These are phyloP conservation scores for Charanyca ferruginea DNA, from an alignment of 2,888 invertebrate species.

Conservation along the genomic window DNA sequence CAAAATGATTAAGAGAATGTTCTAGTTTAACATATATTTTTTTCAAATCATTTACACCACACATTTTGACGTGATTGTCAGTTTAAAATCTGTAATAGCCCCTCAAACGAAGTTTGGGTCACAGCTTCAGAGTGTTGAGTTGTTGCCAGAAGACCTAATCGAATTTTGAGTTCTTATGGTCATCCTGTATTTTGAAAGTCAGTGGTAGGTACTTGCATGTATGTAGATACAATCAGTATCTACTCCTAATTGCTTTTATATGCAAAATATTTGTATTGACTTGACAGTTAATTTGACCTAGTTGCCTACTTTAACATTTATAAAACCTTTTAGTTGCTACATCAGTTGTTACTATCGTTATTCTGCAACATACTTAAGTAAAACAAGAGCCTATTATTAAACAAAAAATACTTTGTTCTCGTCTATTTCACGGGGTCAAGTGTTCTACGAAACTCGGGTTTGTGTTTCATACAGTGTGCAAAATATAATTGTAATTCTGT, in stretches of 20 bases:
- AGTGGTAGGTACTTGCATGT: neutral
- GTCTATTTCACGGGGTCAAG: neutral
- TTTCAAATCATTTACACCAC: too few relatives aligned
- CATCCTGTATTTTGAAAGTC: neutral
- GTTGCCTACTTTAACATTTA: neutral
- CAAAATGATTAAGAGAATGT: too few relatives aligned
- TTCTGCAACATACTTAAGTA: neutral
- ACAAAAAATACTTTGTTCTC: neutral
- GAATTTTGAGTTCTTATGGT: neutral
- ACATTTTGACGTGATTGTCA: too few relatives aligned
- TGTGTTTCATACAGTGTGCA: conserved; percentile 2
- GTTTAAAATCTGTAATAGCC: too few relatives aligned
- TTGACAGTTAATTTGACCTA: neutral
- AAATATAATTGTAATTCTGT: conserved; percentile 7
- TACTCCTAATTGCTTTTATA: neutral
- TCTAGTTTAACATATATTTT: too few relatives aligned
- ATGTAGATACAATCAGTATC: too few relatives aligned
- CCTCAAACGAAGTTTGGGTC: neutral
- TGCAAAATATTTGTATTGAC: neutral
- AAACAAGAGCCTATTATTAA: neutral
- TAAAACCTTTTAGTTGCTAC: neutral
- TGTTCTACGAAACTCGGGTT: neutral
- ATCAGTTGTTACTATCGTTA: conserved; percentile 1
- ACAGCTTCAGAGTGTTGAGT: neutral
- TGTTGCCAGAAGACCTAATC: neutral